phyloP scores from a whole-genome alignment of 2,797 vertebrate species.

The Podarcis siculus region DNA sequence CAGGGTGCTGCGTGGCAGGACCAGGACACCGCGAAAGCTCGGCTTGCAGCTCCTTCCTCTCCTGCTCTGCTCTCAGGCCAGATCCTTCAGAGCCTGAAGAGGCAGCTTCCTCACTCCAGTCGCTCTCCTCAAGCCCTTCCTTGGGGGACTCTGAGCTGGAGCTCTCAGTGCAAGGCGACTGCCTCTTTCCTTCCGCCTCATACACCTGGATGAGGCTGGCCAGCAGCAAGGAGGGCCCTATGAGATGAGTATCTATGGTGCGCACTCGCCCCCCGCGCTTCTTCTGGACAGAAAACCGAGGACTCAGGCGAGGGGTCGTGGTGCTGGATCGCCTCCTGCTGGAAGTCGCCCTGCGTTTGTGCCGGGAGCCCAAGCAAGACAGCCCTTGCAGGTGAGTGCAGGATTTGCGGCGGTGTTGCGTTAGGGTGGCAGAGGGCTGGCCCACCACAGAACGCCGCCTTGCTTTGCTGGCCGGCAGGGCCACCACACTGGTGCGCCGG shows the following conservation, averaged over 20 bases:
- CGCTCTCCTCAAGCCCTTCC: slow-evolving; percentile 34
- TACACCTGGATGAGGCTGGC: slow-evolving; percentile 80
- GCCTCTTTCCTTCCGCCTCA: slow-evolving; percentile 36
- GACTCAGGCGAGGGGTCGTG: slow-evolving; percentile 79
- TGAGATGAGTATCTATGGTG: slow-evolving; percentile 76
- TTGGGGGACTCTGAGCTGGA: slow-evolving; percentile 31
- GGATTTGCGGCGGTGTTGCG: slow-evolving; percentile 79
- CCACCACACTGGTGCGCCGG: slow-evolving; percentile 62
- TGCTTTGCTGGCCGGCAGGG: slow-evolving; percentile 85
- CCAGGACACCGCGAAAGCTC: slow-evolving; percentile 53
- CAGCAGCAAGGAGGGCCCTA: slow-evolving; percentile 81
- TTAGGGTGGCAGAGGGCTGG: slow-evolving; percentile 80
- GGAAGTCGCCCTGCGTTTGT: slow-evolving; percentile 10
- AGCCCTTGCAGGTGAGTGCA: slow-evolving; percentile 74
- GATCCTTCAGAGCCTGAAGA: slow-evolving; percentile 30
- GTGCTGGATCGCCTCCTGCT: slow-evolving; percentile 88
- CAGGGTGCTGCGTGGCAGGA: background rate
- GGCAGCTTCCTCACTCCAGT: background rate
- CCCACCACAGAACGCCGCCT: slow-evolving; percentile 86
- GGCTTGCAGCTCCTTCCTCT: background rate
- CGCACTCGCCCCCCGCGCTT: slow-evolving; percentile 41
- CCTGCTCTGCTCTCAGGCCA: background rate
- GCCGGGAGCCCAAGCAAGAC: slow-evolving; percentile 59
- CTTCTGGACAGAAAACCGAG: slow-evolving; percentile 80
- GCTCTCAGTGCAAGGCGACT: rapidly evolving